phyloP scores from a whole-genome alignment of 2,888 invertebrate genomes.

The Lysandra coridon region DNA sequence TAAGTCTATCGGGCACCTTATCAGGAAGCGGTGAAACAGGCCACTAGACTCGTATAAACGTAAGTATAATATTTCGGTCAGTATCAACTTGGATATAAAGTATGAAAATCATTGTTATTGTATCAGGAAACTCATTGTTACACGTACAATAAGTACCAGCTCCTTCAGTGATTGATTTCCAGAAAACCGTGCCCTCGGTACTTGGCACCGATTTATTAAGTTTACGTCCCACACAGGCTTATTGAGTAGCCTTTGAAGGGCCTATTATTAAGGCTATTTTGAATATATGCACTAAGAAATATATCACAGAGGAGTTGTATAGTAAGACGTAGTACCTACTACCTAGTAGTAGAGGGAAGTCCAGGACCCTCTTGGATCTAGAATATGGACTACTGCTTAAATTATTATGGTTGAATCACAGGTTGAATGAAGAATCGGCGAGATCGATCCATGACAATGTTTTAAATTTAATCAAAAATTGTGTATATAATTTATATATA shows the following conservation, averaged over 20 bases:
- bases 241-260: background rate
- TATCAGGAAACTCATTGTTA: conserved; percentile 46
- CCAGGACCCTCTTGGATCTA: too few relatives aligned
- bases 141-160: conserved; percentile 76
- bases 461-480: too few relatives aligned
- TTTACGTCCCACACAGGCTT: background rate
- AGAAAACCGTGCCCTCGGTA: conserved; percentile 60
- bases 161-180: conserved; percentile 74
- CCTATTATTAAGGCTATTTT: background rate
- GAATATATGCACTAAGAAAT: background rate
- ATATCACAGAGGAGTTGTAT: background rate
- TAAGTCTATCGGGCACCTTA: too few relatives aligned
- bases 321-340: background rate
- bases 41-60: background rate
- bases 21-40: too few relatives aligned
- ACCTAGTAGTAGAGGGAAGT: too few relatives aligned
- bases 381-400: too few relatives aligned
- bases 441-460: too few relatives aligned
- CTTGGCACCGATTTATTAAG: conserved; percentile 61
- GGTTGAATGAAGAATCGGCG: too few relatives aligned
- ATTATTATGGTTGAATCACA: too few relatives aligned
- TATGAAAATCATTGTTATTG: conserved; percentile 16
- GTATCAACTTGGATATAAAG: background rate
- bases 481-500: too few relatives aligned
- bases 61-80: background rate